Conservation (phyloP, 2,888 invertebrate species). For the Euplagia quadripunctaria region DNA sequence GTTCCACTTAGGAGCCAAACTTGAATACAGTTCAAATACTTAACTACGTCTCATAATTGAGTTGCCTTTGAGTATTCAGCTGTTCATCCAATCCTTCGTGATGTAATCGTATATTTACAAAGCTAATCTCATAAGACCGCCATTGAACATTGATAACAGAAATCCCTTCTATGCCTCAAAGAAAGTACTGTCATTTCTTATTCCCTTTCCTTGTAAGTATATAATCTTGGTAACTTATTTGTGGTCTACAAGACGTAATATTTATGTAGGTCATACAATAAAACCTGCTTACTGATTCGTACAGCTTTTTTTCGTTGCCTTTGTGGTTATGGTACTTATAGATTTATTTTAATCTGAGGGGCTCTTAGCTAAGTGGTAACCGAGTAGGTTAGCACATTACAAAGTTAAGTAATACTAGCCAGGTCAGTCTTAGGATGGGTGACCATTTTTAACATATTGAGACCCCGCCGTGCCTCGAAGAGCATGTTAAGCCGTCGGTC, state of each 20-base stretch:
- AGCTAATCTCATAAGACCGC: conserved; percentile 6
- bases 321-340: too few species aligned
- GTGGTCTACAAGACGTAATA: conserved; percentile 9
- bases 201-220: conserved; percentile 14
- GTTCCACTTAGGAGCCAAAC: too few species aligned
- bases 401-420: too few species aligned
- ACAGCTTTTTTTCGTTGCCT: background rate
- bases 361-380: too few species aligned
- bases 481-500: too few species aligned
- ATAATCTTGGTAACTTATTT: conserved; percentile 14
- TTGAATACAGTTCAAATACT: too few species aligned
- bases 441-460: too few species aligned
- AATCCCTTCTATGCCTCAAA: background rate
- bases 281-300: background rate
- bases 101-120: background rate
- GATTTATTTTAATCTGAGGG: too few species aligned
- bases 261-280: background rate
- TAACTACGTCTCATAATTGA: background rate
- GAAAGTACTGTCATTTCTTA: background rate
- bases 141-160: conserved; percentile 3
- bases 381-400: too few species aligned
- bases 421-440: too few species aligned
- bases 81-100: background rate
- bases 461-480: too few species aligned
- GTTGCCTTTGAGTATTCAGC: background rate